Evolutionary conservation across 2,113 vertebrate genomes (phyloP).

Genomic region (Fukomys damarensis): DNA sequence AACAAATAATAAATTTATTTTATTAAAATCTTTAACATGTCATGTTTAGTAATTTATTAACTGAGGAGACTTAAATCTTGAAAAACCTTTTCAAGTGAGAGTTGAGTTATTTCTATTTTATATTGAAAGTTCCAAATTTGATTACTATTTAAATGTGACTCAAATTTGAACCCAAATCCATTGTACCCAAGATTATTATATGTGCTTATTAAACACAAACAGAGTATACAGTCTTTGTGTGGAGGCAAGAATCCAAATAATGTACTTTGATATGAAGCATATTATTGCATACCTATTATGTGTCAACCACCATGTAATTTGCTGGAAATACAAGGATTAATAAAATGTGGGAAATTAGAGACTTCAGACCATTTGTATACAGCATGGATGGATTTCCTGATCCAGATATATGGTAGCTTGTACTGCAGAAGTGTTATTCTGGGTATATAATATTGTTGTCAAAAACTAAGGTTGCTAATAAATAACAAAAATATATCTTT

Average conservation of each 20-base stretch:
- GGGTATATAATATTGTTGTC: not conserved
- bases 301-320: not conserved
- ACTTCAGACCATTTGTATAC: not conserved
- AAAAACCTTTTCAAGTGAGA: not conserved
- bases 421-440: not conserved
- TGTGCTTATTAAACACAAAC: not conserved
- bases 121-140: not conserved
- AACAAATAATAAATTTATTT: slow-evolving; percentile 9
- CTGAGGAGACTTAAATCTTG: not conserved
- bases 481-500: not conserved
- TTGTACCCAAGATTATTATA: not conserved
- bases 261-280: not conserved
- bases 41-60: not conserved
- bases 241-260: not conserved
- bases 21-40: not conserved
- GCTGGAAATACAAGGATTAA: not conserved
- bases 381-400: not conserved
- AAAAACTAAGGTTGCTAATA: not conserved
- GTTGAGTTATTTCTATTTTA: not conserved
- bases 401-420: not conserved
- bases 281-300: not conserved
- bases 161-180: not conserved
- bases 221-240: not conserved
- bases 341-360: not conserved
- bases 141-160: not conserved